Percentiles rank a stretch among this genome's conserved stretches.
phyloP scores from a whole-genome alignment of 2,888 invertebrate species.

The Poecilus cupreus region DNA sequence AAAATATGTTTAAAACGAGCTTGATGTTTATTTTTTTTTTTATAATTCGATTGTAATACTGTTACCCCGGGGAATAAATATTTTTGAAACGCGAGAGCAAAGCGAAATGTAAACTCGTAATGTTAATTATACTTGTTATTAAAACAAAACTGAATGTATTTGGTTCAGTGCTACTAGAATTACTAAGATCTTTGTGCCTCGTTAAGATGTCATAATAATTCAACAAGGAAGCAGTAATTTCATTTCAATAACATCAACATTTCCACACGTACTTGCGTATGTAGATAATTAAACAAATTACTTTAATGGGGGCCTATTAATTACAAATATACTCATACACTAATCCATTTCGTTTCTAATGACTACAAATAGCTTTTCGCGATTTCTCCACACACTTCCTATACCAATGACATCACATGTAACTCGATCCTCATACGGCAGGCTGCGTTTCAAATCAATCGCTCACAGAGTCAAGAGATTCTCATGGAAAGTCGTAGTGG shows the following conservation, averaged over 20 bases:
- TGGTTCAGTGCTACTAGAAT: too few relatives aligned
- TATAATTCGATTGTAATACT: too few relatives aligned
- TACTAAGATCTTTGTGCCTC: not conserved
- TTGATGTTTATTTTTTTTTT: too few relatives aligned
- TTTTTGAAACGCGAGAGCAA: too few relatives aligned
- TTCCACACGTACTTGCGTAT: not conserved
- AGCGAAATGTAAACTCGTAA: too few relatives aligned
- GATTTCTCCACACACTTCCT: not conserved
- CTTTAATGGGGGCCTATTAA: not conserved
- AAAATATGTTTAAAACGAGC: too few relatives aligned
- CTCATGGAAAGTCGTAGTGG: conserved; percentile 12
- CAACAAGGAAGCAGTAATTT: too few relatives aligned
- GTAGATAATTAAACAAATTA: not conserved
- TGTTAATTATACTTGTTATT: too few relatives aligned
- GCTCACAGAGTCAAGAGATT: conserved; percentile 33
- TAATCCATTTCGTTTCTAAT: not conserved
- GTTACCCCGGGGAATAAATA: too few relatives aligned
- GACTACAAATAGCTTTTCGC: not conserved
- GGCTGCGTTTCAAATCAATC: conserved; percentile 41
- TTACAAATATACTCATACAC: not conserved
- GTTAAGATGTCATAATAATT: too few relatives aligned
- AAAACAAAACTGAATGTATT: too few relatives aligned
- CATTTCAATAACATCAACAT: not conserved
- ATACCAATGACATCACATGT: conserved; percentile 25
- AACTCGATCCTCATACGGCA: conserved; percentile 18